These are phyloP conservation scores for Hippopotamyrus pictus DNA, from an alignment of 2,797 vertebrate genomes.

Conservation along the genomic window DNA sequence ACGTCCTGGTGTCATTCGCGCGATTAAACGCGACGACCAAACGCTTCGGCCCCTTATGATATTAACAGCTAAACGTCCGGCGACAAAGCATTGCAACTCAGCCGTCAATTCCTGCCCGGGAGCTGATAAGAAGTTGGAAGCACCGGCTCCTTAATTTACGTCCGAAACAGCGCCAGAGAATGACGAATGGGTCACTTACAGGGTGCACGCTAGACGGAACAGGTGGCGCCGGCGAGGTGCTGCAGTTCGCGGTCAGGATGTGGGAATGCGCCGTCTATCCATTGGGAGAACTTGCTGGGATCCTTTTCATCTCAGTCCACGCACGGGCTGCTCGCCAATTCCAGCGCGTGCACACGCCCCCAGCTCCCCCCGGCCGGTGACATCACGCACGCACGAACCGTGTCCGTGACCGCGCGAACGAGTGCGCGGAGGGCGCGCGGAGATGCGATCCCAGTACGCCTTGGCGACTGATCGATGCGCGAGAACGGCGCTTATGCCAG, in stretches of 20 bases:
- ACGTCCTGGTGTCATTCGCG: background rate
- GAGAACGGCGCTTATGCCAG: background rate
- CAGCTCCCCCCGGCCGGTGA: conserved; percentile 28
- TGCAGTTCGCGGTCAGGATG: conserved; percentile 25
- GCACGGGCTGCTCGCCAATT: conserved; percentile 21
- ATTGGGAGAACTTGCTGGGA: conserved; percentile 27
- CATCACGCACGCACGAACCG: conserved; percentile 31
- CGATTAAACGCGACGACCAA: background rate
- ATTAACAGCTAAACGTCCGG: background rate
- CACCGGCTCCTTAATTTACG: background rate
- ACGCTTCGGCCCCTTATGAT: background rate
- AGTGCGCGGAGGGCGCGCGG: background rate
- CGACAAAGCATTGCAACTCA: background rate
- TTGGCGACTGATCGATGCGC: background rate
- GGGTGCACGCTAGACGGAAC: conserved; percentile 23
- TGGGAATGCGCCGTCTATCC: conserved; percentile 27
- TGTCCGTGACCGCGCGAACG: conserved; percentile 10
- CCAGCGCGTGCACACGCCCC: conserved; percentile 21
- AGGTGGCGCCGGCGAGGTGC: conserved; percentile 12
- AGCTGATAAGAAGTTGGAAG: background rate
- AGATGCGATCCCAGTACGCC: background rate
- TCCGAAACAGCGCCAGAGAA: background rate
- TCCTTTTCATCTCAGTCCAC: conserved; percentile 33
- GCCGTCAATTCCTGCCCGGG: background rate
- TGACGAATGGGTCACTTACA: background rate